Conservation (phyloP, 2,113 vertebrate species). For the Hemichromis elongatus region DNA sequence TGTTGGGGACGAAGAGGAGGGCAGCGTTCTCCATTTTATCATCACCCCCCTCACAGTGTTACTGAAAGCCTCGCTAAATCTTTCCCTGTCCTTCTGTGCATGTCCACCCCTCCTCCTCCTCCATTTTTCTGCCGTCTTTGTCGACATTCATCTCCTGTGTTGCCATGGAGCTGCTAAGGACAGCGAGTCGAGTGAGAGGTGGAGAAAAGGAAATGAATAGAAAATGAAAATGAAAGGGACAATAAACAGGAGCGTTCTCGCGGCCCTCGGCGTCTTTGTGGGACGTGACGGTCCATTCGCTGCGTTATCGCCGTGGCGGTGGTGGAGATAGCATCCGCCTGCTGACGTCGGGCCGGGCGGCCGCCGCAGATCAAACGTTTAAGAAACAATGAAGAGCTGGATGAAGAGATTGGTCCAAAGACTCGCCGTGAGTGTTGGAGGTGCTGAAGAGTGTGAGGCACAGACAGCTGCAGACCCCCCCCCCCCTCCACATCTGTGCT, state of each 20-base stretch:
- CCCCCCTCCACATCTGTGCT: rapidly evolving
- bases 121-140: constrained; percentile 35
- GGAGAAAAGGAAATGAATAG: not conserved
- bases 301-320: not conserved
- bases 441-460: not conserved
- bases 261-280: not conserved
- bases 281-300: not conserved
- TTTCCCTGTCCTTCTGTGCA: constrained; percentile 10
- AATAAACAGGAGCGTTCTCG: not conserved
- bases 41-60: not conserved
- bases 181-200: not conserved
- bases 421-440: not conserved
- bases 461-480: not conserved
- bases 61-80: constrained; percentile 24
- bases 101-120: constrained; percentile 2
- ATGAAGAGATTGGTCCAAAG: not conserved
- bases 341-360: constrained; percentile 42
- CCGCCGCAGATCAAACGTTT: not conserved
- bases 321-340: not conserved
- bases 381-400: not conserved
- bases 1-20: not conserved
- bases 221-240: not conserved
- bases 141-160: constrained; percentile 34
- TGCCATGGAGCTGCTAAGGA: constrained; percentile 29
- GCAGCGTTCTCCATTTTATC: not conserved